These are phyloP conservation scores for Ceryle rudis DNA, from an alignment of 2,797 vertebrate genomes.

Conservation along the genomic window DNA sequence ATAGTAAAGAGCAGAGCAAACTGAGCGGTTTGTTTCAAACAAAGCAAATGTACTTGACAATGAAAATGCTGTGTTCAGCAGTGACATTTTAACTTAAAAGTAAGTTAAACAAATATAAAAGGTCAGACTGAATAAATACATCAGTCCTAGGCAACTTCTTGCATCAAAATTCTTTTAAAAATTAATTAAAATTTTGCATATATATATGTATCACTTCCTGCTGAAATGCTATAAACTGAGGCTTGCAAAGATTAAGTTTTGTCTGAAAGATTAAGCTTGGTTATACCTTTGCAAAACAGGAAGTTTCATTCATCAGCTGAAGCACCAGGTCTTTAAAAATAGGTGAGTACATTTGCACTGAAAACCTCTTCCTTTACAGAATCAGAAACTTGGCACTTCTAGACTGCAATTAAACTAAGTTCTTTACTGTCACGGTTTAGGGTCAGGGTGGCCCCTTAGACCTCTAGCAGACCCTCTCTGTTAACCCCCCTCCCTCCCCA, in stretches of 20 bases:
- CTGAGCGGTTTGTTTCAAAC: background rate
- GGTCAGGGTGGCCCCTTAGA: too few species aligned
- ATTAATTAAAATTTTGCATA: background rate
- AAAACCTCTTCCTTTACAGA: background rate
- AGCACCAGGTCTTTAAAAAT: background rate
- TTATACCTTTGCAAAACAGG: background rate
- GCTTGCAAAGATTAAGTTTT: background rate
- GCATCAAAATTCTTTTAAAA: background rate
- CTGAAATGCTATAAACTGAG: background rate
- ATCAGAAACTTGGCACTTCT: background rate
- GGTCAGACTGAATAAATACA: background rate
- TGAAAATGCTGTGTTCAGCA: background rate
- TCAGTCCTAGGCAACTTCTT: background rate
- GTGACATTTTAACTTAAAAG: background rate
- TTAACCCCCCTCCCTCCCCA: too few species aligned
- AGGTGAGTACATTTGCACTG: background rate
- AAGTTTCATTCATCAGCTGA: background rate
- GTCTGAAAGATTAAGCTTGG: background rate
- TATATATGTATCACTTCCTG: accelerated
- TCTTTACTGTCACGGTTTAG: constrained; percentile 41
- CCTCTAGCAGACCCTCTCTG: too few species aligned
- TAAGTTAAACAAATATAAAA: background rate
- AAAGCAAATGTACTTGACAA: background rate
- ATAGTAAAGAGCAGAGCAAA: background rate
- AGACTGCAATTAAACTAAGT: background rate